These are phyloP conservation scores for Apistogramma diplotaenia DNA, from an alignment of 2,113 vertebrate species.

Conservation along the genomic window DNA sequence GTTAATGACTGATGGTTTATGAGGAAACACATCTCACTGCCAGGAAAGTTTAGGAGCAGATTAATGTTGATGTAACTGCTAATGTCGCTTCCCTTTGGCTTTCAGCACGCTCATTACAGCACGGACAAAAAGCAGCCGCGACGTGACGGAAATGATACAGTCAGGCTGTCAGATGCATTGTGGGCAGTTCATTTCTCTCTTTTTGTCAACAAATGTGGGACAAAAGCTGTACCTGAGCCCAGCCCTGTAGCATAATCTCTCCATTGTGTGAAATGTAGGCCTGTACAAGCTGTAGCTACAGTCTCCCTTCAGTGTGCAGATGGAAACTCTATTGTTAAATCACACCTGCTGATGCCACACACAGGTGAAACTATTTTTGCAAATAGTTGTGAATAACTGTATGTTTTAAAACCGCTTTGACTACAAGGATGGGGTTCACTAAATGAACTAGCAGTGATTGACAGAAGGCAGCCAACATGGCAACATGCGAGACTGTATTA, in stretches of 20 bases:
- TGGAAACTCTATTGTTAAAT: constrained; percentile 47
- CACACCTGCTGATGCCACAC: constrained; percentile 58
- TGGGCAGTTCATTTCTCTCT: constrained; percentile 38
- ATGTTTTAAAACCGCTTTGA: not conserved
- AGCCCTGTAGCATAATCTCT: constrained; percentile 57
- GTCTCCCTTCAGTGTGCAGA: constrained; percentile 26
- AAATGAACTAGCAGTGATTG: not conserved
- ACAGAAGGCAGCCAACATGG: not conserved
- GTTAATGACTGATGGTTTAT: constrained; percentile 49
- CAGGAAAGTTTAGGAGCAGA: constrained; percentile 44
- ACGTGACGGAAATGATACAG: constrained; percentile 32
- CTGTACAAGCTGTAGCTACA: constrained; percentile 41
- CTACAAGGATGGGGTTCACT: constrained; percentile 4
- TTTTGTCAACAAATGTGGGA: constrained; percentile 58
- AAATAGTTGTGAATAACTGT: constrained; percentile 1
- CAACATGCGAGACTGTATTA: not conserved
- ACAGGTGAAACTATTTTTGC: constrained; percentile 6
- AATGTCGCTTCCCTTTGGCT: constrained; percentile 33
- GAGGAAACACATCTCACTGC: constrained; percentile 32
- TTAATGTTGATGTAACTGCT: constrained; percentile 42
- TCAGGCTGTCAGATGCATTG: constrained; percentile 33
- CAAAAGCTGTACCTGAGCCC: constrained; percentile 66
- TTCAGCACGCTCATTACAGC: constrained; percentile 27
- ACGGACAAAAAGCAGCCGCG: constrained; percentile 25
- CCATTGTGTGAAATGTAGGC: constrained; percentile 57